Evolutionary conservation across 2,113 vertebrate genomes (phyloP).

Genomic region (human): GRCh38 chr13:74475001-74475500

Average conservation of each 20-base stretch:
- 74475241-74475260: conserved; percentile 17
- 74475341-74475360: neutral
- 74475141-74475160: neutral
- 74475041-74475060: neutral
- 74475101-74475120: neutral
- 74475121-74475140: neutral
- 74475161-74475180: neutral
- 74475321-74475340: conserved; percentile 17
- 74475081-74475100: neutral
- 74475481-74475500: neutral
- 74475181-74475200: neutral
- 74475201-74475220: neutral
- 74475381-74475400: conserved; percentile 1
- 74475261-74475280: neutral
- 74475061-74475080: neutral
- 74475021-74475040: neutral
- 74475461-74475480: neutral
- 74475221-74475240: neutral
- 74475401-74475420: neutral
- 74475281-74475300: conserved; percentile 41
- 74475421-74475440: neutral
- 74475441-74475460: neutral
- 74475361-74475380: neutral
- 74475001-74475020: neutral
- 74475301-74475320: neutral